Conservation (phyloP, 2,113 vertebrate species). For the Antennarius striatus region DNA sequence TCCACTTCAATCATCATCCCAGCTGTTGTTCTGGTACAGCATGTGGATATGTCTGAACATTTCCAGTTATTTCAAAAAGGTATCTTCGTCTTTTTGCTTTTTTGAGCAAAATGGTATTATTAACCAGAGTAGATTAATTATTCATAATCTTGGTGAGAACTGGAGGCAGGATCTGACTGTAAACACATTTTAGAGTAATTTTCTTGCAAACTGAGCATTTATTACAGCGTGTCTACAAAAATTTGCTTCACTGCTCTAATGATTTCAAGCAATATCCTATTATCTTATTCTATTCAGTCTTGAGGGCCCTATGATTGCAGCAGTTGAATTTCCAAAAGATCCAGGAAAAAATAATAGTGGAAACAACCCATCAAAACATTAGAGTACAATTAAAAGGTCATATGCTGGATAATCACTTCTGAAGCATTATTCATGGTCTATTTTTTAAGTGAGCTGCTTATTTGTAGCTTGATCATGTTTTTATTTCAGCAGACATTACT, state of each 20-base stretch:
- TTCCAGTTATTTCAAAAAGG: slow-evolving; percentile 44
- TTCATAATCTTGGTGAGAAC: slow-evolving; percentile 49
- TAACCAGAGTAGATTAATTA: slow-evolving; percentile 57
- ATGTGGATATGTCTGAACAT: slow-evolving; percentile 28
- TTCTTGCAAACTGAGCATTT: slow-evolving; percentile 13
- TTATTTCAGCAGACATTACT: not conserved
- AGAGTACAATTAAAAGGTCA: slow-evolving; percentile 17
- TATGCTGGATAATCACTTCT: slow-evolving; percentile 16
- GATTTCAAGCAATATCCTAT: slow-evolving; percentile 30
- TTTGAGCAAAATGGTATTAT: slow-evolving; percentile 42
- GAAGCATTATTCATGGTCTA: slow-evolving; percentile 11
- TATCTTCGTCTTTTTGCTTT: slow-evolving; percentile 3
- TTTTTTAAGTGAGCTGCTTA: slow-evolving; percentile 9
- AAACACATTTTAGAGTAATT: slow-evolving; percentile 31
- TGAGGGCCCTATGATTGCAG: not conserved
- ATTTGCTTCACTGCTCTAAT: not conserved
- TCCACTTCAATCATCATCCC: slow-evolving; percentile 26
- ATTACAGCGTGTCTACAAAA: slow-evolving; percentile 4
- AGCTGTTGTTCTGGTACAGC: slow-evolving; percentile 25
- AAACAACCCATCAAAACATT: not conserved
- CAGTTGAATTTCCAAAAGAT: slow-evolving; percentile 2
- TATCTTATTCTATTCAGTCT: slow-evolving; percentile 5
- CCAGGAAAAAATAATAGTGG: slow-evolving; percentile 2
- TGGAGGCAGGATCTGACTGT: slow-evolving; percentile 39
- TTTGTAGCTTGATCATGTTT: slow-evolving; percentile 22